Percentiles rank a stretch among this genome's conserved stretches.
Evolutionary conservation across 2,113 vertebrate species (phyloP).

Genomic region (Malurus elegans): DNA sequence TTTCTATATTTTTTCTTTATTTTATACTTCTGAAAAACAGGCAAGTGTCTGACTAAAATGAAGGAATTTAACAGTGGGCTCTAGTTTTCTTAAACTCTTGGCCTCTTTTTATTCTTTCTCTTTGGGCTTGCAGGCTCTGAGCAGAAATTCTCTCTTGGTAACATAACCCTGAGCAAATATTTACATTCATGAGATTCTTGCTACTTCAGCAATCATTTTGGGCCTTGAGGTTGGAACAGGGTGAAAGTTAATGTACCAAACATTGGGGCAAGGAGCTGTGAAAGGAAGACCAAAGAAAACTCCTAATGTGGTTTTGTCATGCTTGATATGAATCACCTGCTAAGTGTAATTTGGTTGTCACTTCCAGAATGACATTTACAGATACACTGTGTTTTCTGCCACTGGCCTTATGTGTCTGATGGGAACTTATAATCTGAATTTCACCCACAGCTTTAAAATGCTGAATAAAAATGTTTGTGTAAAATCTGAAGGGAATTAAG

Average conservation of each 20-base stretch:
- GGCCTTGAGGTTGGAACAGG: neutral
- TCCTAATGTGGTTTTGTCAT: neutral
- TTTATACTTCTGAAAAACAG: neutral
- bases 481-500: neutral
- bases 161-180: slow-evolving; percentile 39
- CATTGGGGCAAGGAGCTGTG: neutral
- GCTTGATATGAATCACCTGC: neutral
- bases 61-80: slow-evolving; percentile 13
- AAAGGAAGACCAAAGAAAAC: neutral
- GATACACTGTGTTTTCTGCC: neutral
- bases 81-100: slow-evolving; percentile 46
- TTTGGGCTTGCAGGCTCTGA: neutral
- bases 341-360: neutral
- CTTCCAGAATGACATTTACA: neutral
- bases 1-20: neutral
- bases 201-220: slow-evolving; percentile 26
- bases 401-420: neutral
- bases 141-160: slow-evolving; percentile 24
- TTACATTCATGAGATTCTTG: slow-evolving; percentile 59
- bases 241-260: neutral
- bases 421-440: neutral
- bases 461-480: neutral
- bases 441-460: neutral
- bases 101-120: slow-evolving; percentile 21
- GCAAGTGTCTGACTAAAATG: neutral